phyloP scores from a whole-genome alignment of 1,140 invertebrate species.

The Halictus rubicundus region DNA sequence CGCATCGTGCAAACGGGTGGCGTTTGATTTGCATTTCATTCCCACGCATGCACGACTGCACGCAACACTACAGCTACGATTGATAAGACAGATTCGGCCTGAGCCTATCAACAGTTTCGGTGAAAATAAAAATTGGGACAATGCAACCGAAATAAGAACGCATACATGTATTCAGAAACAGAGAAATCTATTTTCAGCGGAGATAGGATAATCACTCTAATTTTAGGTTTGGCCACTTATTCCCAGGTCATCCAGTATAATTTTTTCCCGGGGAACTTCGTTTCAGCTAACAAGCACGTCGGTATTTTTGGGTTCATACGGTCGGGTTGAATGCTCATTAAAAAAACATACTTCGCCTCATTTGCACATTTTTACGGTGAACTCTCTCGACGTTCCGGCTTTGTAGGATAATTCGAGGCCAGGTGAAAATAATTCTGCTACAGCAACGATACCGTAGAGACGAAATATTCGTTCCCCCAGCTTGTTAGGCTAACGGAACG shows the following conservation, averaged over 20 bases:
- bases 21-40: no score
- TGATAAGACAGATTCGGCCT: no score
- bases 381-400: slow-evolving; percentile 33
- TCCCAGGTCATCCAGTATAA: neutral
- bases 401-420: neutral
- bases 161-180: no score
- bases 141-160: no score
- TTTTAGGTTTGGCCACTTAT: neutral
- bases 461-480: neutral
- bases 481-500: neutral
- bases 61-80: no score
- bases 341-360: slow-evolving; percentile 19
- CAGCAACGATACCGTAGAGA: neutral
- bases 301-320: slow-evolving; percentile 25
- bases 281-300: neutral
- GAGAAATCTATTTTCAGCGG: no score
- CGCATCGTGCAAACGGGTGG: no score
- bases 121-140: no score
- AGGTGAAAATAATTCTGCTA: slow-evolving; percentile 4
- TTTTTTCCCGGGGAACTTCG: neutral
- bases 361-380: slow-evolving; percentile 28
- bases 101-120: no score
- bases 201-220: no score
- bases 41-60: no score
- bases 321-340: slow-evolving; percentile 32